Conservation (phyloP, 2,113 vertebrate genomes). For the Podarcis raffonei region DNA sequence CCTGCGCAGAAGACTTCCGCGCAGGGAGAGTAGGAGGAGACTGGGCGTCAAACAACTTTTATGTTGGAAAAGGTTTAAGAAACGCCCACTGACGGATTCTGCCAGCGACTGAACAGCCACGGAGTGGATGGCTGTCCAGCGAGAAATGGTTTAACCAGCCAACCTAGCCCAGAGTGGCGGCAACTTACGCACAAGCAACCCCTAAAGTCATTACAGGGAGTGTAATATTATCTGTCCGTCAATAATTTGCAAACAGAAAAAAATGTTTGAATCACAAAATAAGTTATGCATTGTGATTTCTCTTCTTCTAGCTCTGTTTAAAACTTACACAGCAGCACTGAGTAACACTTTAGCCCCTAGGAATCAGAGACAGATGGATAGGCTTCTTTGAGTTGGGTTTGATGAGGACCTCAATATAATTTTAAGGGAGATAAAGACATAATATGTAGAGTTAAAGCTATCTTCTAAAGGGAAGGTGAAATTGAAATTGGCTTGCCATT, state of each 20-base stretch:
- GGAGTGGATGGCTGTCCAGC: too few relatives aligned
- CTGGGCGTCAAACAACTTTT: too few relatives aligned
- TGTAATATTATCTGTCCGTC: not conserved
- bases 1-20: too few relatives aligned
- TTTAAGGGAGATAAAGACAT: conserved; percentile 28
- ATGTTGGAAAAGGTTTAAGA: too few relatives aligned
- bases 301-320: not conserved
- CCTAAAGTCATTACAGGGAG: too few relatives aligned
- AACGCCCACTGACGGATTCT: too few relatives aligned
- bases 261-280: not conserved
- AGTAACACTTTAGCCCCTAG: not conserved
- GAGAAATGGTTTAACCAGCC: too few relatives aligned
- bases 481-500: conserved; percentile 32
- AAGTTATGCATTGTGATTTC: conserved; percentile 1
- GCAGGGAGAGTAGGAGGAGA: too few relatives aligned
- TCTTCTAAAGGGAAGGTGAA: conserved; percentile 24
- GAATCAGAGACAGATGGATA: not conserved
- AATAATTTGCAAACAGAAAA: not conserved
- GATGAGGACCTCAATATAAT: conserved; percentile 20
- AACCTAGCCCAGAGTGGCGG: too few relatives aligned
- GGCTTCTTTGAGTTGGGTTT: not conserved
- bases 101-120: too few relatives aligned
- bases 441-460: conserved; percentile 14
- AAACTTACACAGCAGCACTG: not conserved
- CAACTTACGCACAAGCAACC: too few relatives aligned